Percentiles rank a stretch among this genome's conserved stretches.
Conservation (phyloP, 2,888 invertebrate genomes). For the Tolmerus cingulatus region DNA sequence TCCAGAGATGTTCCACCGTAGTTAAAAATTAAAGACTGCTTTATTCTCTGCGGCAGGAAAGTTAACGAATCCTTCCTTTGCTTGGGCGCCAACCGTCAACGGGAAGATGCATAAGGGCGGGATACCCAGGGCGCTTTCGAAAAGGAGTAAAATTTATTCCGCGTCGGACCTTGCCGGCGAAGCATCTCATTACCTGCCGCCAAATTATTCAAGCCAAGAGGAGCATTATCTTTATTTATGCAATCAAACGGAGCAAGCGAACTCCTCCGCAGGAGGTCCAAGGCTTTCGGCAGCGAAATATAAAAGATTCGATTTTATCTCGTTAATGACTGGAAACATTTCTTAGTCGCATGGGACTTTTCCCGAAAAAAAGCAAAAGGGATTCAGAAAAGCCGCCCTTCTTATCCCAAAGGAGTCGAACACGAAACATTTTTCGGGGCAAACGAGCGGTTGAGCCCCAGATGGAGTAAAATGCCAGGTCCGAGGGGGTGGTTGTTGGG, state of each 20-base stretch:
- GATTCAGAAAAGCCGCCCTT: not conserved
- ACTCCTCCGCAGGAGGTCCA: not conserved
- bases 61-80: not conserved
- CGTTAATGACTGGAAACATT: slow-evolving; percentile 36
- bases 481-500: not conserved
- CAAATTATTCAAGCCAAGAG: slow-evolving; percentile 2
- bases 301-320: slow-evolving; percentile 36
- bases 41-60: slow-evolving; percentile 9
- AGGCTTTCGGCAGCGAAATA: not conserved
- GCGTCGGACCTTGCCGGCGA: not conserved
- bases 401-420: not conserved
- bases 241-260: slow-evolving; percentile 8
- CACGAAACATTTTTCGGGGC: not conserved
- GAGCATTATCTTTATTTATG: slow-evolving; percentile 27
- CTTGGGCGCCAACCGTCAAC: not conserved
- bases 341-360: not conserved
- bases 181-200: slow-evolving; percentile 17
- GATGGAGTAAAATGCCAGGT: not conserved
- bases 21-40: slow-evolving; percentile 24
- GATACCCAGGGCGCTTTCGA: not conserved
- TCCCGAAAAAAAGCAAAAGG: not conserved
- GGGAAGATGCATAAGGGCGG: not conserved
- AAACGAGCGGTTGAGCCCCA: not conserved
- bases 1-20: not conserved
- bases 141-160: slow-evolving; percentile 6